Evolutionary conservation across 2,888 invertebrate species (phyloP).

Genomic region (Drosophila eohydei): DNA sequence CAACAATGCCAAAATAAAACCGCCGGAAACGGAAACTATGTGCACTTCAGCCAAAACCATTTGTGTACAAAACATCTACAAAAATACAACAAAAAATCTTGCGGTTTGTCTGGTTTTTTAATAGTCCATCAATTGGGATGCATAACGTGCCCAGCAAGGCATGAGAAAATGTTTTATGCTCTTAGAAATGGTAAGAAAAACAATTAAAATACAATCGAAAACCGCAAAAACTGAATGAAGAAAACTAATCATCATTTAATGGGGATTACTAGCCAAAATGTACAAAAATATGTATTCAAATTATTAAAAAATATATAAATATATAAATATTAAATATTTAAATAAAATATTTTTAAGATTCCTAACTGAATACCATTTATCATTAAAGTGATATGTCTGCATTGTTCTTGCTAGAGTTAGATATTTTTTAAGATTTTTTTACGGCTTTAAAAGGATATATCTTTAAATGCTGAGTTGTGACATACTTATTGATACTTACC

Average conservation of each 20-base stretch:
- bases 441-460: too few relatives aligned
- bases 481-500: too few relatives aligned
- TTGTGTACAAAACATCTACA: conserved; percentile 6
- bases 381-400: too few relatives aligned
- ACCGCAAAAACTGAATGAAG: background rate
- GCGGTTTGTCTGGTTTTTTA: conserved; percentile 54
- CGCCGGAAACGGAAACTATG: conserved; percentile 79
- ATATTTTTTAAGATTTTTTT: too few relatives aligned
- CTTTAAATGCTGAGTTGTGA: too few relatives aligned
- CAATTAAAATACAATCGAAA: conserved; percentile 6
- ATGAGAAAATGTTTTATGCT: conserved; percentile 68
- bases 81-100: conserved; percentile 32
- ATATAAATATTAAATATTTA: too few relatives aligned
- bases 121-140: conserved; percentile 12
- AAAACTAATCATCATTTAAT: background rate
- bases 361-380: too few relatives aligned
- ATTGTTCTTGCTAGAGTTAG: too few relatives aligned
- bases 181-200: conserved; percentile 21
- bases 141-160: conserved; percentile 41
- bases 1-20: conserved; percentile 75
- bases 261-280: background rate
- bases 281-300: too few relatives aligned
- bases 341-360: too few relatives aligned
- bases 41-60: conserved; percentile 46
- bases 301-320: too few relatives aligned